Evolutionary conservation across 2,888 invertebrate species (phyloP), one percentile per base, ranked within the genome.

Genomic region (Boloria euphrosyne): DNA sequence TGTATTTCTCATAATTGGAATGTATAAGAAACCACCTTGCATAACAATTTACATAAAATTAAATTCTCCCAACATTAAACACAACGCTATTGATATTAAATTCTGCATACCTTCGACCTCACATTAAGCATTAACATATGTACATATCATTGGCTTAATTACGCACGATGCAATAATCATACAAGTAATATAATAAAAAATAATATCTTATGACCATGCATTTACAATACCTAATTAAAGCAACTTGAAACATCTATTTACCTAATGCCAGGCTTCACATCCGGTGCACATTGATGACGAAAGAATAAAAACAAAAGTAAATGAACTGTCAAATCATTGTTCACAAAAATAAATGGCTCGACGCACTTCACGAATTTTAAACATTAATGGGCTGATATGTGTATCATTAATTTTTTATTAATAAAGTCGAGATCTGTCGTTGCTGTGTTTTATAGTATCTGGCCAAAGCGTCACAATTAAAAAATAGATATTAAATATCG

Each of bases 1-100:
- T 78, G 83, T 86, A 79, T 83, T 84, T 87, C 79, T 87, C 84
- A 78, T 82, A 80, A 72, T 68, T 79, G 79, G 81, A 86, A 80
- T 82, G 80, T 79, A 78, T 75, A 76, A 76, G 79, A 78, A 78
- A 79, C 77, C 80, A 79, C 81, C 82, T 81, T 80, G 80, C 78
- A 77, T 78, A 69, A 46, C 78, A 79, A 82, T 84, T 85, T 85
- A 82, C 82, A 85, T 85, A 82, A 83, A 84, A 85, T 79, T 81
- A 84, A 84, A 85, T 83, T 83, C 75, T 80, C 63, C 66, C 66
- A 62, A 61, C 69, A 79, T 85, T 79, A 84, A 84, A 84, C 78
- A 79, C 84, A 81, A 83, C 80, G 79, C 80, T 80, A 80, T 79
- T 78, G 78, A 71, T 80, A 80, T 57, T 65, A 54, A 64, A 62